Conservation (phyloP, 2,797 vertebrate genomes). For the Microctenopoma stevenorrisi region DNA sequence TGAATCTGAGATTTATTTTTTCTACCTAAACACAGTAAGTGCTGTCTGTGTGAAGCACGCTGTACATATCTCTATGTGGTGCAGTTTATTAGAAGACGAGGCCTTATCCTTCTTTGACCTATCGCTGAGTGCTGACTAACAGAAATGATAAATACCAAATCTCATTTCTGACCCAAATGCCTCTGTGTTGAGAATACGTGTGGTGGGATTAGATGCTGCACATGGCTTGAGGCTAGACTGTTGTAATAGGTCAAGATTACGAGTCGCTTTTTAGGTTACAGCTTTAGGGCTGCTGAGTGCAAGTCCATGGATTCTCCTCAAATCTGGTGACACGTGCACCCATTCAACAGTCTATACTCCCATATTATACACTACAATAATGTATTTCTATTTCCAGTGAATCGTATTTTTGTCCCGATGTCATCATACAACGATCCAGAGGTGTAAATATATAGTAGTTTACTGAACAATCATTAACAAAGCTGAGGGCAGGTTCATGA, state of each 20-base stretch:
- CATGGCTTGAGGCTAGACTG: constrained; percentile 31
- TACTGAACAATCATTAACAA: too few species aligned
- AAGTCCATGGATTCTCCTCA: constrained; percentile 11
- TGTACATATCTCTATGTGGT: not conserved
- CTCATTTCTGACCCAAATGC: constrained; percentile 35
- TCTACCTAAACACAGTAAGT: not conserved
- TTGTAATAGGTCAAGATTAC: constrained; percentile 42
- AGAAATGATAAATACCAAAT: constrained; percentile 19
- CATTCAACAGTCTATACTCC: not conserved
- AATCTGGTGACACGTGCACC: not conserved
- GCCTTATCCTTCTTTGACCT: constrained; percentile 11
- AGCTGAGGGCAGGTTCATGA: too few species aligned
- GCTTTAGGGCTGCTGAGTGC: not conserved
- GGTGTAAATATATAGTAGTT: not conserved
- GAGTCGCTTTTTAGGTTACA: constrained; percentile 27
- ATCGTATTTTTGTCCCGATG: not conserved
- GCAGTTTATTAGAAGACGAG: not conserved
- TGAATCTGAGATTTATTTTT: not conserved
- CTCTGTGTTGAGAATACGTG: constrained; percentile 8
- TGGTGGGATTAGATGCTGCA: constrained; percentile 38
- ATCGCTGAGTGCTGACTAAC: constrained; percentile 24
- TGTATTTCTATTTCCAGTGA: not conserved
- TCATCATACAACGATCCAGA: not conserved
- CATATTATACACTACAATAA: not conserved
- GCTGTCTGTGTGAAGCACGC: not conserved